These are phyloP conservation scores for Zhengitettix transpicula DNA, from an alignment of 2,888 invertebrate species.

Conservation along the genomic window DNA sequence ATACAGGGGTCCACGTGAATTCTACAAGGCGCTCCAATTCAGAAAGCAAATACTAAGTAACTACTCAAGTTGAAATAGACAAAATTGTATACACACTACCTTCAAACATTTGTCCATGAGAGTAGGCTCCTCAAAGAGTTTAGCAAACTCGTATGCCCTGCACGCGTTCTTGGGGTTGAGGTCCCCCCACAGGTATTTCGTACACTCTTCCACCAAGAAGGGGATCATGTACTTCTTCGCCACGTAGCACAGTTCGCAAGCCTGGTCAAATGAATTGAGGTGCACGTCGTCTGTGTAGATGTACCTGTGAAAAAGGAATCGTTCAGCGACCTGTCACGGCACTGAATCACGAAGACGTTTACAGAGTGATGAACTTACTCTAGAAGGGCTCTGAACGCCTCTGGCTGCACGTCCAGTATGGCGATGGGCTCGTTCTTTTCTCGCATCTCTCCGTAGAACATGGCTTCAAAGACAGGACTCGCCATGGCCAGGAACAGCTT, in stretches of 20 bases:
- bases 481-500: constrained; percentile 72
- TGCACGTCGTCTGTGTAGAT: constrained; percentile 70
- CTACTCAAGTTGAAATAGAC: neutral
- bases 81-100: constrained; percentile 24
- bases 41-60: neutral
- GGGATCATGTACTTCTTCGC: constrained; percentile 81
- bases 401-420: constrained; percentile 70
- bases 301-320: constrained; percentile 34
- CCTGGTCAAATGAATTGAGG: constrained; percentile 67
- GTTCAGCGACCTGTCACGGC: neutral
- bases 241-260: constrained; percentile 73
- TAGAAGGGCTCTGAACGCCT: constrained; percentile 64
- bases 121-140: constrained; percentile 65
- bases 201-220: constrained; percentile 66
- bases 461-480: constrained; percentile 74
- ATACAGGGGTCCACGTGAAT: too few relatives aligned
- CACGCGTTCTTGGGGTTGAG: constrained; percentile 65
- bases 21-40: too few relatives aligned
- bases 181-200: constrained; percentile 68
- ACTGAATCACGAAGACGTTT: too few relatives aligned
- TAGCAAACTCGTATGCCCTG: constrained; percentile 71
- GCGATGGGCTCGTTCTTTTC: constrained; percentile 60
- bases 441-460: constrained; percentile 73
- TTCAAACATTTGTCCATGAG: constrained; percentile 67
- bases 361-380: constrained; percentile 35